phyloP scores from a whole-genome alignment of 2,888 invertebrate genomes.

The Chalcosyrphus nemorum region DNA sequence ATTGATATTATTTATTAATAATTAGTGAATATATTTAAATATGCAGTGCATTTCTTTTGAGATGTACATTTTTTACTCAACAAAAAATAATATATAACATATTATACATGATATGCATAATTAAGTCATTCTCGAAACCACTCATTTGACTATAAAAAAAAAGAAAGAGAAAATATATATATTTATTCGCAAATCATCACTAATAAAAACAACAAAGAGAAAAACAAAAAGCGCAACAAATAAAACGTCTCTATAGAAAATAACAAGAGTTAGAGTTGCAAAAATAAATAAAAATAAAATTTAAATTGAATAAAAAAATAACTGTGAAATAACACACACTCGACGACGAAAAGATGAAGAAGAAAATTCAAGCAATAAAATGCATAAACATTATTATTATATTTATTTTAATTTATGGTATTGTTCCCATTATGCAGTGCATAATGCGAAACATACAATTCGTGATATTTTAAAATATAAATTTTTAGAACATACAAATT shows the following conservation, averaged over 20 bases:
- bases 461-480: slow-evolving; percentile 73
- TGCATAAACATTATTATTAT: slow-evolving; percentile 71
- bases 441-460: slow-evolving; percentile 72
- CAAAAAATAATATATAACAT: slow-evolving; percentile 57
- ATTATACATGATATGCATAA: slow-evolving; percentile 69
- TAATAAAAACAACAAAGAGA: slow-evolving; percentile 21
- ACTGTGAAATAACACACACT: slow-evolving; percentile 20
- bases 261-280: slow-evolving; percentile 51
- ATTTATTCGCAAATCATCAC: slow-evolving; percentile 70
- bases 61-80: slow-evolving; percentile 75
- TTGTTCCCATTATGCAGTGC: slow-evolving; percentile 72
- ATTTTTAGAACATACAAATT: slow-evolving; percentile 72
- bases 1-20: slow-evolving; percentile 73
- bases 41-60: slow-evolving; percentile 76
- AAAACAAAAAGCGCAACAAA: slow-evolving; percentile 37
- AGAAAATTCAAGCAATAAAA: slow-evolving; percentile 72
- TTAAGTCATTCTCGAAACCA: slow-evolving; percentile 71
- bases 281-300: neutral
- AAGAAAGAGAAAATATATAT: slow-evolving; percentile 46
- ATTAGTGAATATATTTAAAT: slow-evolving; percentile 73
- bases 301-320: neutral
- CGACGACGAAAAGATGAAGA: slow-evolving; percentile 6
- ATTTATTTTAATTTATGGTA: slow-evolving; percentile 70
- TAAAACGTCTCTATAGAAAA: slow-evolving; percentile 36
- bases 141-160: slow-evolving; percentile 69